Percentiles rank a stretch among this genome's conserved stretches.
Evolutionary conservation across 2,797 vertebrate genomes (phyloP).

Genomic region (Salarias fasciatus): DNA sequence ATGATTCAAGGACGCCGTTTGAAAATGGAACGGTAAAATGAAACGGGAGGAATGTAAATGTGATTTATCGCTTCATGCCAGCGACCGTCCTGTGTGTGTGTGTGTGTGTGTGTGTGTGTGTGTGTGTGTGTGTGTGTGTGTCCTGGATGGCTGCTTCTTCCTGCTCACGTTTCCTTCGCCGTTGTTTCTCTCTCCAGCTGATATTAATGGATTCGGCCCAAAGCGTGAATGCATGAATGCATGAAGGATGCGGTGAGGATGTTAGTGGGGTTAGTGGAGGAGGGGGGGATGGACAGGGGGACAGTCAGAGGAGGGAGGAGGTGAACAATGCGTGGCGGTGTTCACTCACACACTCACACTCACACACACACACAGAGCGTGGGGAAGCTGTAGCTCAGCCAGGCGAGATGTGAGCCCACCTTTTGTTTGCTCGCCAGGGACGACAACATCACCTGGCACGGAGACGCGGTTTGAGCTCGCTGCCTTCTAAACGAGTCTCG

Average conservation of each 20-base stretch:
- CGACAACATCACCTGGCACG: constrained; percentile 61
- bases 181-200: constrained; percentile 37
- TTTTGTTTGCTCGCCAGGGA: constrained; percentile 63
- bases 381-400: constrained; percentile 45
- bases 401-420: constrained; percentile 58
- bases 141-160: constrained; percentile 45
- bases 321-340: constrained; percentile 62
- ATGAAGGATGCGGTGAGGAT: constrained; percentile 59
- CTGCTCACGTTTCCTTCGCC: constrained; percentile 27
- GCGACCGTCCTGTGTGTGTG: constrained; percentile 22
- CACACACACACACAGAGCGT: constrained; percentile 23
- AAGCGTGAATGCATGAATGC: constrained; percentile 55
- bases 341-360: constrained; percentile 24
- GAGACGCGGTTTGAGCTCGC: constrained; percentile 37
- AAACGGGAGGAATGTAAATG: constrained; percentile 48
- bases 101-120: too few species aligned
- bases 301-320: constrained; percentile 8
- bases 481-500: constrained; percentile 62
- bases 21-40: constrained; percentile 51
- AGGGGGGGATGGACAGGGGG: constrained; percentile 19
- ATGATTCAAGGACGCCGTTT: constrained; percentile 41
- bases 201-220: constrained; percentile 58
- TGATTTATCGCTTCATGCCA: constrained; percentile 48
- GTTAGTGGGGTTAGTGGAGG: constrained; percentile 77
- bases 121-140: too few species aligned